Base-by-base conservation (phyloP, 2,797 vertebrate species). In the Gadopsis bispinosus region DNA sequence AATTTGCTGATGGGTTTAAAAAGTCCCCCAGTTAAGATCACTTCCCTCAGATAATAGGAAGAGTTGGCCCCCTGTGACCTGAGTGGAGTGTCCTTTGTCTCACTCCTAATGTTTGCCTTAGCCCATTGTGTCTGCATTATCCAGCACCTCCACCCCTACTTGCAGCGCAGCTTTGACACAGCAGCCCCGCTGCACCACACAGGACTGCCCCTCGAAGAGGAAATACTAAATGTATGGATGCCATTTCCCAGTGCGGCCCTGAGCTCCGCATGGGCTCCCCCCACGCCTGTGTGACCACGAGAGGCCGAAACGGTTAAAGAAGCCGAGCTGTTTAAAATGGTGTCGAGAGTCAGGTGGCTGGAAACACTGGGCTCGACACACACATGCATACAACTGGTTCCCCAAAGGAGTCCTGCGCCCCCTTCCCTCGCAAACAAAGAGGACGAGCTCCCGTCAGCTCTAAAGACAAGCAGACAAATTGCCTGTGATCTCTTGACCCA, bases 31-130 rank as follows among this genome's bases (percentile, higher is more conserved):
- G 92, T 94, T 93, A 93, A 93, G 92, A 92, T 92, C 90, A 93
- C 91, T 94, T 91, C 87, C 90, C 85, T 69, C 72, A 76, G 88
- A 94, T 89, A 95, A 94, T 92, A 78, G 89, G 87, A 94, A 88
- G 93, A 94, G 93, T 94, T 92, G 89, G 74, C 83, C 92, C 73
- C 73, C 69, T 41, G 90, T 93, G 93, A 93, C 93, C 93, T 87
- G 70, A 85, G 80, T 55, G 45, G 85, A 92, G 88, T 77, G 75
- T 85, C 93, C 93, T 96, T 97, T 97, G 96, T 97, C 95, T 95
- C 93, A 93, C 91, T 92, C 93, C 96, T 95, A 97, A 96, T 96
- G 96, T 96, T 97, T 96, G 95, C 90, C 90, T 95, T 95, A 91
- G 91, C 91, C 91, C 95, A 96, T 96, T 95, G 95, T 93, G 94